These are phyloP conservation scores for Microtus richardsoni DNA, from an alignment of 2,113 vertebrate genomes.

Conservation along the genomic window DNA sequence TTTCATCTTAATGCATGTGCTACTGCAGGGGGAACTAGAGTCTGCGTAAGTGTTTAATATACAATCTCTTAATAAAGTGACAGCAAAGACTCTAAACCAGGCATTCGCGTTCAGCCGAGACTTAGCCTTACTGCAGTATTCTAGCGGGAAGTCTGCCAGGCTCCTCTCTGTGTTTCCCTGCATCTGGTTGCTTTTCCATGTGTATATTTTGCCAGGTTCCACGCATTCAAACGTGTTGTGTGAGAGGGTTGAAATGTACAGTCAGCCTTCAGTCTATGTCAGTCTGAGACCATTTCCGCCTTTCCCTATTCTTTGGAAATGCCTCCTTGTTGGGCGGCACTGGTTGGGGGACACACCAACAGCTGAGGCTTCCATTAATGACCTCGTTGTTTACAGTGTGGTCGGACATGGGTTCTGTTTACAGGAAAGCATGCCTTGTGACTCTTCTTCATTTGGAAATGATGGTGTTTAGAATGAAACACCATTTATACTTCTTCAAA, in stretches of 20 bases:
- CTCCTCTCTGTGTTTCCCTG: not conserved
- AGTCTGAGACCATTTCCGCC: not conserved
- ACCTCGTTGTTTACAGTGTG: constrained; percentile 49
- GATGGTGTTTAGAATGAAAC: constrained; percentile 73
- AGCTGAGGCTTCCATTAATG: constrained; percentile 53
- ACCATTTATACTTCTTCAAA: constrained; percentile 78
- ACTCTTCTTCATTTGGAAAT: constrained; percentile 72
- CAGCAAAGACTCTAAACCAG: not conserved
- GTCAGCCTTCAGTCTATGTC: constrained; percentile 56
- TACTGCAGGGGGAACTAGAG: not conserved
- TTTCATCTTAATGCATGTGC: not conserved
- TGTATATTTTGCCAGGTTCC: constrained; percentile 67
- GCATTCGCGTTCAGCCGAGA: not conserved
- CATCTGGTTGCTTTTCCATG: not conserved
- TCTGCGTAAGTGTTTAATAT: not conserved
- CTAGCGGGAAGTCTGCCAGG: not conserved
- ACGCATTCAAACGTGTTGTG: constrained; percentile 59
- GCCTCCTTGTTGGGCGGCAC: constrained; percentile 63
- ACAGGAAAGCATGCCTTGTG: constrained; percentile 53
- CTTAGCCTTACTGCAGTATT: not conserved
- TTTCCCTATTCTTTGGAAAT: not conserved
- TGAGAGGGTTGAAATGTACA: constrained; percentile 33
- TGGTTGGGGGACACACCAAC: constrained; percentile 74
- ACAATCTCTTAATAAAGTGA: not conserved
- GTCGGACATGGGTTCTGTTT: constrained; percentile 58